phyloP scores from a whole-genome alignment of 2,113 vertebrate genomes.

The Tiliqua scincoides region DNA sequence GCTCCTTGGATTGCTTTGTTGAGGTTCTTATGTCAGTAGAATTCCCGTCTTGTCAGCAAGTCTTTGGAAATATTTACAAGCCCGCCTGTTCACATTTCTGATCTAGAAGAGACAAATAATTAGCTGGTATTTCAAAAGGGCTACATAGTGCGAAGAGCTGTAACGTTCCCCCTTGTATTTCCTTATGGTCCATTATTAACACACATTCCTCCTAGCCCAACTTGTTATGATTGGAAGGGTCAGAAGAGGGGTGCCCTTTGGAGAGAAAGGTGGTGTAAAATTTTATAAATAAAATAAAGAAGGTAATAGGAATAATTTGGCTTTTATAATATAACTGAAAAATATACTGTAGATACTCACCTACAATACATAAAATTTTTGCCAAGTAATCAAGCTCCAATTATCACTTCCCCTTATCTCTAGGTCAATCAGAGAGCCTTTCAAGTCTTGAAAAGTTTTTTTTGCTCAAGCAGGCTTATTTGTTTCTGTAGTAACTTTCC shows the following conservation, averaged over 20 bases:
- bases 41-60: background rate
- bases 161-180: background rate
- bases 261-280: too few species aligned
- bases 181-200: background rate
- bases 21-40: background rate
- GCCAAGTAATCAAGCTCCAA: too few species aligned
- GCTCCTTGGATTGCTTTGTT: background rate
- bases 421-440: too few species aligned
- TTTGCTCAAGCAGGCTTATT: too few species aligned
- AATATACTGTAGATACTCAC: background rate
- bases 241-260: too few species aligned
- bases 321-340: background rate
- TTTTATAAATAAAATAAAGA: too few species aligned
- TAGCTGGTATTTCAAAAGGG: background rate
- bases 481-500: too few species aligned
- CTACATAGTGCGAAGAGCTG: background rate
- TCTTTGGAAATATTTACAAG: background rate
- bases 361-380: too few species aligned
- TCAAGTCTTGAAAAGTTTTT: too few species aligned
- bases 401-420: too few species aligned
- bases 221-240: background rate
- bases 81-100: background rate
- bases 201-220: background rate
- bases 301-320: background rate
- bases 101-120: background rate